A percentile compares a stretch with the other conserved stretches of the same genome.
phyloP scores from a whole-genome alignment of 2,888 invertebrate species.

The Hermaeophaga mercurialis region DNA sequence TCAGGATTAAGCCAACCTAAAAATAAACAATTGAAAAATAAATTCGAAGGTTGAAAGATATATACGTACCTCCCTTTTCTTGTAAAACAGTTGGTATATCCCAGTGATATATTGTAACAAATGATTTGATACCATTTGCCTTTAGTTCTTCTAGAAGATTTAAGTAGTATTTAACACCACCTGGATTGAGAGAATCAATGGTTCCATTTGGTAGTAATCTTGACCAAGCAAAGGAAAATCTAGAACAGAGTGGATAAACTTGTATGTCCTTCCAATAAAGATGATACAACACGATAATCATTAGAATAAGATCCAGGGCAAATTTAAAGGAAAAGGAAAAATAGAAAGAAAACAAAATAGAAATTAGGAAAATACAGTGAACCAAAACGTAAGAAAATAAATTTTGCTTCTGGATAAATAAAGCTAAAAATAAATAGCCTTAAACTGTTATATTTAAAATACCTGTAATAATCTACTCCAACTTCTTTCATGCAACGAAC shows the following conservation, averaged over 20 bases:
- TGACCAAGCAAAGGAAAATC: constrained; percentile 50
- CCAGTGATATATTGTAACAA: constrained; percentile 63
- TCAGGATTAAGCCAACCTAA: constrained; percentile 60
- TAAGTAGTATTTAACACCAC: constrained; percentile 45
- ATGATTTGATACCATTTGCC: constrained; percentile 61
- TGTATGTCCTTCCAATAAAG: too few species aligned
- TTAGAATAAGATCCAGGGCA: too few species aligned
- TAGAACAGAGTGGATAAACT: constrained; percentile 27
- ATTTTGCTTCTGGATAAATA: too few species aligned
- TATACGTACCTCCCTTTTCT: constrained; percentile 41
- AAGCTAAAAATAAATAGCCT: too few species aligned
- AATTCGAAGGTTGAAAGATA: too few species aligned
- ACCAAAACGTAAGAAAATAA: too few species aligned
- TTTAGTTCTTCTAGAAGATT: constrained; percentile 51
- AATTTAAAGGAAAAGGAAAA: too few species aligned
- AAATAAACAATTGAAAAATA: too few species aligned
- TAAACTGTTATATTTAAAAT: too few species aligned
- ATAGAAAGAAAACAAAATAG: too few species aligned
- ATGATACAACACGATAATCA: too few species aligned
- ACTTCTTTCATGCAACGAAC: constrained; percentile 63
- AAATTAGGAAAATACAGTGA: too few species aligned
- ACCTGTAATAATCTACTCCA: constrained; percentile 61
- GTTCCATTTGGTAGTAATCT: constrained; percentile 65
- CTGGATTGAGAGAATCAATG: constrained; percentile 57
- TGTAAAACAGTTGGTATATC: constrained; percentile 62